These are phyloP conservation scores for Octopus bimaculoides DNA, from an alignment of 1,140 invertebrate species.

Conservation along the genomic window DNA sequence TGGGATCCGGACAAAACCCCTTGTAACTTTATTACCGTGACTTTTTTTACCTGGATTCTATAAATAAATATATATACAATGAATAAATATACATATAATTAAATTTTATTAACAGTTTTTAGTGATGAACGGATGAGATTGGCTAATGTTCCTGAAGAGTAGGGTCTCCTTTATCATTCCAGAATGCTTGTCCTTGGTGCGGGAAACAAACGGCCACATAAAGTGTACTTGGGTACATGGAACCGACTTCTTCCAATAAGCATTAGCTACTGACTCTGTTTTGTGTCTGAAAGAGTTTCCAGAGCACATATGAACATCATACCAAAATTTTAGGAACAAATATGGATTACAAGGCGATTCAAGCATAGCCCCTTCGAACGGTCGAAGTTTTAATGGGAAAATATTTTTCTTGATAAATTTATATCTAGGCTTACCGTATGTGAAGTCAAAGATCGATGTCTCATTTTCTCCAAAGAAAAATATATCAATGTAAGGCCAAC, in stretches of 20 bases:
- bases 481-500: slow-evolving; percentile 36
- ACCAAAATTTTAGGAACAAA: slow-evolving; percentile 29
- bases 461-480: slow-evolving; percentile 25
- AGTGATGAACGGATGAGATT: too few relatives aligned
- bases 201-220: too few relatives aligned
- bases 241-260: slow-evolving; percentile 12
- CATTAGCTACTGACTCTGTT: slow-evolving; percentile 18
- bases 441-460: slow-evolving; percentile 31
- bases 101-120: too few relatives aligned
- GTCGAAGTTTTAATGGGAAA: slow-evolving; percentile 38
- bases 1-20: too few relatives aligned
- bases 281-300: slow-evolving; percentile 31
- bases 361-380: slow-evolving; percentile 36
- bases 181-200: too few relatives aligned
- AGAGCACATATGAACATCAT: slow-evolving; percentile 33
- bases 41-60: too few relatives aligned
- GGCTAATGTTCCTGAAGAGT: too few relatives aligned
- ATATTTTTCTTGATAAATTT: slow-evolving; percentile 32
- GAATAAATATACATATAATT: too few relatives aligned
- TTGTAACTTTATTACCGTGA: too few relatives aligned
- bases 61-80: too few relatives aligned
- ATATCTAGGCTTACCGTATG: slow-evolving; percentile 17
- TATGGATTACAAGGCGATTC: slow-evolving; percentile 37
- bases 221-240: slow-evolving; percentile 13
- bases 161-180: too few relatives aligned